Percentiles rank a stretch among this genome's conserved stretches.
These are phyloP conservation scores for Macrotis lagotis DNA, from an alignment of 2,113 vertebrate species.

Conservation along the genomic window DNA sequence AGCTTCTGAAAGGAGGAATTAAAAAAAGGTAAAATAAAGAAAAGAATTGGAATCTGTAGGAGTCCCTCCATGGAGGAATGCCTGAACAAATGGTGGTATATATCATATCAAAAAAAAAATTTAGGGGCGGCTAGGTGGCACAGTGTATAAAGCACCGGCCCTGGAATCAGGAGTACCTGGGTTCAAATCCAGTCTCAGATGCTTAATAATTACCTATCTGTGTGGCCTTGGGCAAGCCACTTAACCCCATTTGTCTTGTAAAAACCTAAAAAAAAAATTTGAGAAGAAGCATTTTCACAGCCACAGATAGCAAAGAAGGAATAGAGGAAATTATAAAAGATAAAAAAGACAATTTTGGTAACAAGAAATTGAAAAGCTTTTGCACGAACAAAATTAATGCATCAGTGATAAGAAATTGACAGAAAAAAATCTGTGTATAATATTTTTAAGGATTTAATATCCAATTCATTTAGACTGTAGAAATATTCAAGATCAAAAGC, in stretches of 20 bases:
- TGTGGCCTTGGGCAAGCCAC: too few species aligned
- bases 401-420: neutral
- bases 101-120: neutral
- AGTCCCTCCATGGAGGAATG: neutral
- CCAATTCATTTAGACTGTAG: neutral
- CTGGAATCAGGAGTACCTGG: too few species aligned
- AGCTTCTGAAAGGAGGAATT: neutral
- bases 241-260: too few species aligned
- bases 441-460: neutral
- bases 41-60: neutral
- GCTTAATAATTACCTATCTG: too few species aligned
- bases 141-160: too few species aligned
- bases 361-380: neutral
- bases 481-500: neutral
- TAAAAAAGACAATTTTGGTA: neutral
- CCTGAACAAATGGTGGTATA: neutral
- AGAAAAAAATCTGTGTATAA: neutral
- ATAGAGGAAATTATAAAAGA: neutral
- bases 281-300: neutral
- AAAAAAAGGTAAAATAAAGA: neutral
- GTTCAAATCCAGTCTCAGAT: too few species aligned
- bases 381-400: neutral
- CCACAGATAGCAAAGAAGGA: neutral
- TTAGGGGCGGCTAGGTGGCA: too few species aligned
- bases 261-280: neutral